These are phyloP conservation scores for Crotalus helleri DNA, from an alignment of 2,113 vertebrate species.

Conservation along the genomic window DNA sequence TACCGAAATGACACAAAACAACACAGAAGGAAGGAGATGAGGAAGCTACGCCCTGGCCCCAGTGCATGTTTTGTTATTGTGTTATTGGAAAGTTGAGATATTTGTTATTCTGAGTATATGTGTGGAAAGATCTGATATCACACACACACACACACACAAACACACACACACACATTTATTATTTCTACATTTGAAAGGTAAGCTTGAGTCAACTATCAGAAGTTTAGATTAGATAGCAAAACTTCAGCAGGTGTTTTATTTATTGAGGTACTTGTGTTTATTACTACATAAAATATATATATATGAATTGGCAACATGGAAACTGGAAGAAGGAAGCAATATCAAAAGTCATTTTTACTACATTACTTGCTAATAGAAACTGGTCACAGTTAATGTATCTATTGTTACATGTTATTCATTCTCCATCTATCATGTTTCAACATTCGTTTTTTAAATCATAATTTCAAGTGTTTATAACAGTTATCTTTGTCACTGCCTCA, in stretches of 20 bases:
- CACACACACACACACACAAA: neutral
- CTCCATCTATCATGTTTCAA: neutral
- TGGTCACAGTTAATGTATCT: neutral
- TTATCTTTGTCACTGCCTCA: slow-evolving; percentile 37
- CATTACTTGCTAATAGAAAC: slow-evolving; percentile 4
- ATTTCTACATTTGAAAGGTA: neutral
- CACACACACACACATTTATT: neutral
- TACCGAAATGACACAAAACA: neutral
- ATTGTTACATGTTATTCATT: neutral
- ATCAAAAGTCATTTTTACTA: slow-evolving; percentile 6
- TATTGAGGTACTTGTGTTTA: neutral
- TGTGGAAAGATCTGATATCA: no score
- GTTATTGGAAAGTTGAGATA: neutral
- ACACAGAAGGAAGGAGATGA: neutral
- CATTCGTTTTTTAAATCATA: slow-evolving; percentile 5
- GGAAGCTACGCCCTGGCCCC: neutral
- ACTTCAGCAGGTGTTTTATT: neutral
- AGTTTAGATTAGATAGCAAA: neutral
- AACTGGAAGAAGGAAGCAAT: neutral
- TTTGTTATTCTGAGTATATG: neutral
- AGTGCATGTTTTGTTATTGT: neutral
- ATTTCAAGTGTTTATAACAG: slow-evolving; percentile 24
- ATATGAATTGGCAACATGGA: neutral
- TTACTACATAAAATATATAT: neutral
- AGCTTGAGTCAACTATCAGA: neutral